Evolutionary conservation across 2,888 invertebrate species (phyloP), one percentile per base, ranked within the genome.

Genomic region (Meganola albula): DNA sequence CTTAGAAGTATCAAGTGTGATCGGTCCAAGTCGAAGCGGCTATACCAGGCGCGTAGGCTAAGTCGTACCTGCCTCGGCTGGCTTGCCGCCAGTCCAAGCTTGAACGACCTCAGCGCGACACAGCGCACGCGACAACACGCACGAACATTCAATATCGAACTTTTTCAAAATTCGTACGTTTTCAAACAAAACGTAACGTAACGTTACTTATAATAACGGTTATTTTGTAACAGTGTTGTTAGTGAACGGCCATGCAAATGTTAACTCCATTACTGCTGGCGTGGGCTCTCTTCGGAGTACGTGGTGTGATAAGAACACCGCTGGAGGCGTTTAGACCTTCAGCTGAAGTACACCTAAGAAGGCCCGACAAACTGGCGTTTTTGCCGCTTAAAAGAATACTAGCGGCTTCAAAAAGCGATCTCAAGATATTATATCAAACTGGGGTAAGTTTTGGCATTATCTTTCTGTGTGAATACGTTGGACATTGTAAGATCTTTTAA

Each of bases 381-480:
- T 51, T 76, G 43, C 82, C 78, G 32, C 80, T 88, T 63, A 87
- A 88, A 69, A 87, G 83, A 66, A 79, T 86, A 60, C 73, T 76
- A 62, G 49, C 74, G 52, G 77, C 84, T 50, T 79, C 85, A 48
- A 85, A 82, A 58, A 77, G 74, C 48, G 77, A 86, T 40, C 84
- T 90, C 34, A 89, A 90, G 71, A 88, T 93, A 50, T 85, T 93
- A 40, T 93, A 92, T 71, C 93, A 91, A 78, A 88, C 88, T 39
- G 92, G 92, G 89, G 92, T 92, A 75, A 91, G 91, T 88, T 48
- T 13, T 33, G 16, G n/a, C n/a, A n/a, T n/a, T n/a, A n/a, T n/a
- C n/a, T n/a, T n/a, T n/a, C n/a, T n/a, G n/a, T n/a, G n/a, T n/a
- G n/a, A n/a, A n/a, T n/a, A n/a, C n/a, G n/a, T n/a, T n/a, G n/a